Base-by-base conservation (phyloP, 2,113 vertebrate genomes). In the Albula glossodonta region DNA sequence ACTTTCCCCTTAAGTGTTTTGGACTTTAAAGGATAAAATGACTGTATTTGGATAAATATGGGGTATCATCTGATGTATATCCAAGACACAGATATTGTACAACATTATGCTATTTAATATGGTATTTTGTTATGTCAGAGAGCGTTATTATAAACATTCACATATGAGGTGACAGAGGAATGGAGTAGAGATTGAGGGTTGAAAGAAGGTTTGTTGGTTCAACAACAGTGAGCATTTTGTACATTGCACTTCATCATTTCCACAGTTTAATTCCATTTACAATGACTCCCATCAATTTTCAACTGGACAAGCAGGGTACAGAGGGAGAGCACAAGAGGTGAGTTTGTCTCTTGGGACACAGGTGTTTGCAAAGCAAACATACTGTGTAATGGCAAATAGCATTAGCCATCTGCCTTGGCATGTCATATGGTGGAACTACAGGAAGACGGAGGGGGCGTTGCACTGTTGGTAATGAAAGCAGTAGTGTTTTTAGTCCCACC, bases 101-200 rank as follows among this genome's bases (percentile, higher is more conserved):
- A 1, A 41, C 31, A 1, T 41, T 41, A 41, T 41, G 31, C 31
- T 41, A 41, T 41, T 41, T 41, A 41, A 41, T 41, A 41, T 41
- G 31, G 31, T 41, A 41, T 41, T 41, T 41, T 41, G 31, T 60
- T 60, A 60, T 60, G 17, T 3, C 11, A 60, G 56, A 60, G 56
- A 60, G 56, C 56, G 17, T 70, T 22, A 70, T 17, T 19, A 70
- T 19, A 63, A 63, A 63, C 17, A 19, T 17, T 17, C 15, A 70
- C 3, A 70, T n/a, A 22, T 6, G 5, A 17, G n/a, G 63, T 70
- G 63, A 17, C 19, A 70, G 63, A 19, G 22, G 63, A 5, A 22
- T 70, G 63, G 63, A 60, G 56, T 89, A 81, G 12, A 81, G 86
- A 88, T 51, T 41, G 7, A 1, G 22, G 70, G n/a, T 74, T 31